Evolutionary conservation across 2,888 invertebrate species (phyloP).

Genomic region (Phaonia tiefii): DNA sequence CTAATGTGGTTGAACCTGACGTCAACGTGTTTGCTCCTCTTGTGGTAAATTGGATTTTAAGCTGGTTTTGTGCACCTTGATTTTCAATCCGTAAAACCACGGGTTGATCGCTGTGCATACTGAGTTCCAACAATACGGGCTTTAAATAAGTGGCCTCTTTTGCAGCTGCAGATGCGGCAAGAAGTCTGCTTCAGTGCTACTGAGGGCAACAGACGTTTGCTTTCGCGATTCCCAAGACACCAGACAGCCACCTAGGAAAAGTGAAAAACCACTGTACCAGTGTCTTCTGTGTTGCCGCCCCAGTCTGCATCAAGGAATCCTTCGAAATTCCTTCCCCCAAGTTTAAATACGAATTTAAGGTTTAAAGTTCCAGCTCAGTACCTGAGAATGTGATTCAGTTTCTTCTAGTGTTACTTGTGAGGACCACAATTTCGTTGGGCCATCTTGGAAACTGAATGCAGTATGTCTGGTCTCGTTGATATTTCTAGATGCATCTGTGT

Average conservation of each 20-base stretch:
- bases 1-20: constrained; percentile 18
- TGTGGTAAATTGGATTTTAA: constrained; percentile 25
- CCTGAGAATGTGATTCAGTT: constrained; percentile 62
- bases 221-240: no score
- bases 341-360: no score
- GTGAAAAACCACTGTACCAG: constrained; percentile 58
- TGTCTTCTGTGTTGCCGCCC: no score
- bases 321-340: not conserved
- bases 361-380: no score
- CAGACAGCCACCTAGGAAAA: no score
- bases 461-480: no score
- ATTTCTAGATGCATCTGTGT: no score
- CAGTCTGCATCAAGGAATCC: constrained; percentile 64
- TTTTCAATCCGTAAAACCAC: no score
- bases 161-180: constrained; percentile 21
- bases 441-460: no score
- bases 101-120: not conserved
- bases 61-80: constrained; percentile 27
- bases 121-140: constrained; percentile 15
- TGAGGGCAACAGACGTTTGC: no score
- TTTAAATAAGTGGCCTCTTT: not conserved
- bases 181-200: no score
- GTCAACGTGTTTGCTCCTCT: constrained; percentile 28
- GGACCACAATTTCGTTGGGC: constrained; percentile 63
- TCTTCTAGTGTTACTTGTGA: constrained; percentile 60